Conservation (phyloP, 1,140 invertebrate species). For the Drosophila nasuta region DNA sequence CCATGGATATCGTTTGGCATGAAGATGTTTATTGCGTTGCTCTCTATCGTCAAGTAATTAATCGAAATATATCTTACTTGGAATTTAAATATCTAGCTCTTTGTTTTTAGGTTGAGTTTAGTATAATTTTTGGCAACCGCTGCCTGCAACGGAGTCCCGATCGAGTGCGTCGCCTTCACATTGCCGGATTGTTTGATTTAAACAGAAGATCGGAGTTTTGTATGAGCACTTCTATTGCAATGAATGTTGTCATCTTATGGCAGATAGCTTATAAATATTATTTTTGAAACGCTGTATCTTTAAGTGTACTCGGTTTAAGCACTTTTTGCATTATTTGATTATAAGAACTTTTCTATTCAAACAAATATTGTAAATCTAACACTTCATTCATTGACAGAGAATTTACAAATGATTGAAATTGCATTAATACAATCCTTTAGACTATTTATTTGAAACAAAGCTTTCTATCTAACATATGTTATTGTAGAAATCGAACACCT, state of each 20-base stretch:
- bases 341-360: too few species aligned
- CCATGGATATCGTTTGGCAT: neutral
- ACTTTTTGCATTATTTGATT: too few species aligned
- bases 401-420: too few species aligned
- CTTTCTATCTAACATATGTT: too few species aligned
- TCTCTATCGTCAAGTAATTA: slow-evolving; percentile 44
- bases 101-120: slow-evolving; percentile 52
- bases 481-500: too few species aligned
- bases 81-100: neutral
- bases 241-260: slow-evolving; percentile 57
- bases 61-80: too few species aligned
- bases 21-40: slow-evolving; percentile 2
- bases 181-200: slow-evolving; percentile 60
- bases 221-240: slow-evolving; percentile 44
- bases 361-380: too few species aligned
- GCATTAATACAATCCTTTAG: too few species aligned
- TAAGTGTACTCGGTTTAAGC: neutral
- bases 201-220: slow-evolving; percentile 12
- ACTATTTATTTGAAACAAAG: too few species aligned
- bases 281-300: slow-evolving; percentile 10
- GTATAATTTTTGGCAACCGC: slow-evolving; percentile 36
- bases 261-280: slow-evolving; percentile 72
- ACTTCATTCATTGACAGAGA: too few species aligned
- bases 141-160: slow-evolving; percentile 46
- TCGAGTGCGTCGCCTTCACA: slow-evolving; percentile 46